phyloP scores from a whole-genome alignment of 2,888 invertebrate genomes.

The Erebia epiphron region DNA sequence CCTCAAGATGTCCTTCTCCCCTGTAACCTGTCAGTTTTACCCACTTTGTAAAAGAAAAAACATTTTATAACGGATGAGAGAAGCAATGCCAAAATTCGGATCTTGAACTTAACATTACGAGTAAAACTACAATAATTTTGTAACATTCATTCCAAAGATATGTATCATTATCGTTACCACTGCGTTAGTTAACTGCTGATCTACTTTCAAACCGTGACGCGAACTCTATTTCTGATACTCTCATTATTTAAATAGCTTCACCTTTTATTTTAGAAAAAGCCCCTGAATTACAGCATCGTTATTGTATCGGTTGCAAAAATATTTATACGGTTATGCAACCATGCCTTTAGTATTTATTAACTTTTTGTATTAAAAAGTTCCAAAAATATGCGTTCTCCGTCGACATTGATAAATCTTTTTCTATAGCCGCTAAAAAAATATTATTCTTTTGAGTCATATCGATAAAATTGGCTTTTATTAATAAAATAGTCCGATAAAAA shows the following conservation, averaged over 20 bases:
- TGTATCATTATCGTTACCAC: slow-evolving; percentile 23
- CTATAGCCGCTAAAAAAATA: slow-evolving; percentile 22
- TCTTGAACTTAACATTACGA: not conserved
- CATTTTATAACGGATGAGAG: too few relatives aligned
- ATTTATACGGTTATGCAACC: slow-evolving; percentile 22
- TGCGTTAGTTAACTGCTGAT: slow-evolving; percentile 59
- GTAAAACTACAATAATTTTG: slow-evolving; percentile 40
- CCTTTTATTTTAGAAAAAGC: slow-evolving; percentile 71
- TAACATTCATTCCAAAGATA: slow-evolving; percentile 47
- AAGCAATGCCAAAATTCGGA: too few relatives aligned
- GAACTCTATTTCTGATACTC: slow-evolving; percentile 68
- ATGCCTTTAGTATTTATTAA: slow-evolving; percentile 8
- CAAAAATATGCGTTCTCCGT: slow-evolving; percentile 42
- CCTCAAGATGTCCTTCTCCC: too few relatives aligned
- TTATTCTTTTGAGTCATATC: slow-evolving; percentile 34
- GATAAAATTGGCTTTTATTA: slow-evolving; percentile 31
- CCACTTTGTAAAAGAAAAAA: too few relatives aligned
- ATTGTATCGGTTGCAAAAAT: slow-evolving; percentile 11
- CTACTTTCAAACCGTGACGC: slow-evolving; percentile 65
- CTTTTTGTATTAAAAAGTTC: slow-evolving; percentile 44
- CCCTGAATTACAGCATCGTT: slow-evolving; percentile 59
- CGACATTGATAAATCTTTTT: slow-evolving; percentile 29
- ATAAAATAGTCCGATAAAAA: slow-evolving; percentile 33
- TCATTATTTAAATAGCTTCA: slow-evolving; percentile 69
- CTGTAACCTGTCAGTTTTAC: too few relatives aligned